These are phyloP conservation scores for Drosophila cardini DNA, from an alignment of 1,140 invertebrate genomes.

Conservation along the genomic window DNA sequence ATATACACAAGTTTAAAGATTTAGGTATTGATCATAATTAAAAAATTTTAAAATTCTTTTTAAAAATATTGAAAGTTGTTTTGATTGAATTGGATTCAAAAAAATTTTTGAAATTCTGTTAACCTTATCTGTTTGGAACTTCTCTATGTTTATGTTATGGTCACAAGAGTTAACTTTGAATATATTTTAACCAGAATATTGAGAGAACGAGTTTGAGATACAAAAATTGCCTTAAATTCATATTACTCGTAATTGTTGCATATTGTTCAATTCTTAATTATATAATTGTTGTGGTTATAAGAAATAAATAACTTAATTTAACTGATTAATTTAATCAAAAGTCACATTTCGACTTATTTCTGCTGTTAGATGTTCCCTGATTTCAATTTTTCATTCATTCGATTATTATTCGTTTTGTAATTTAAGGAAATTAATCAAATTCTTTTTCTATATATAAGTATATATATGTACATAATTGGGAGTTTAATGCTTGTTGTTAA, in stretches of 20 bases:
- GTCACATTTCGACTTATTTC: conserved; percentile 6
- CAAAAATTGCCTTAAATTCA: background rate
- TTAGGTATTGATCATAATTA: too few relatives aligned
- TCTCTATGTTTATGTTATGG: conserved; percentile 1
- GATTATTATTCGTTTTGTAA: conserved; percentile 1
- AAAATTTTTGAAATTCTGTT: too few relatives aligned
- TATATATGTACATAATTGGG: conserved; percentile 2
- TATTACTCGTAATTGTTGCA: conserved; percentile 1
- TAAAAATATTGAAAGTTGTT: too few relatives aligned
- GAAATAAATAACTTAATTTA: background rate
- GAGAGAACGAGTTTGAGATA: background rate
- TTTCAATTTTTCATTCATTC: conserved; percentile 9
- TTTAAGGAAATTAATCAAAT: background rate
- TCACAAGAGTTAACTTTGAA: background rate
- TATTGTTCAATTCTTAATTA: background rate
- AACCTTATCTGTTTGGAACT: background rate
- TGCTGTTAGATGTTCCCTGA: conserved; percentile 31
- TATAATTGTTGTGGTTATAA: background rate
- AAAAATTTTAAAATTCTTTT: too few relatives aligned
- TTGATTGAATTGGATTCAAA: too few relatives aligned
- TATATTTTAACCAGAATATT: conserved; percentile 16
- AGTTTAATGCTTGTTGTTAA: background rate
- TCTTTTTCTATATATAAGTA: background rate
- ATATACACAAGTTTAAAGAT: too few relatives aligned
- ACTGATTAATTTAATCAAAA: background rate